phyloP scores from a whole-genome alignment of 2,888 invertebrate species.

The Coleophora deauratella region DNA sequence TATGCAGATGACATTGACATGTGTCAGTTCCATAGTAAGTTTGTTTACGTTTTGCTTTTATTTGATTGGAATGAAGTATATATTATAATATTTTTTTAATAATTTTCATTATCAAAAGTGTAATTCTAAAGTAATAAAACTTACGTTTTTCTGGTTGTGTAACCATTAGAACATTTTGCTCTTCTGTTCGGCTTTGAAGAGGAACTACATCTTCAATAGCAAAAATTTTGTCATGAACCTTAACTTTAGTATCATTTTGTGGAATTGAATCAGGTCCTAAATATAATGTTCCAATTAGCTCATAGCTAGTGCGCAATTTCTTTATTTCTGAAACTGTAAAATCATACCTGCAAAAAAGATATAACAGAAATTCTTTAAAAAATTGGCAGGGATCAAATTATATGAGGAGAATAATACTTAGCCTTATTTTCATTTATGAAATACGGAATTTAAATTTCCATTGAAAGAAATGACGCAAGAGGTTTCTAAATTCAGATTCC shows the following conservation, averaged over 20 bases:
- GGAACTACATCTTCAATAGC: slow-evolving; percentile 74
- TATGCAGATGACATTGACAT: too few relatives aligned
- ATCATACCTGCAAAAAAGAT: slow-evolving; percentile 59
- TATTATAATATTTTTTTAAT: too few relatives aligned
- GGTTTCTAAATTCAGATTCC: too few relatives aligned
- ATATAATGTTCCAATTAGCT: slow-evolving; percentile 74
- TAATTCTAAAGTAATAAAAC: slow-evolving; percentile 12
- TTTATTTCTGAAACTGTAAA: slow-evolving; percentile 66
- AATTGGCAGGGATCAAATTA: too few relatives aligned
- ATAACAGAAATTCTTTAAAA: not conserved
- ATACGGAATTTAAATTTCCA: too few relatives aligned
- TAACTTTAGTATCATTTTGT: slow-evolving; percentile 74
- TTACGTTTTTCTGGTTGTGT: slow-evolving; percentile 49
- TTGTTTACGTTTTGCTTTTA: too few relatives aligned
- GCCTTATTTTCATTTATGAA: too few relatives aligned
- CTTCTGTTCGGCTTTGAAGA: slow-evolving; percentile 50
- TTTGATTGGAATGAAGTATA: too few relatives aligned
- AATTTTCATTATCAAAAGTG: too few relatives aligned
- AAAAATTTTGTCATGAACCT: slow-evolving; percentile 78
- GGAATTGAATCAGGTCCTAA: slow-evolving; percentile 70
- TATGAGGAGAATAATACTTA: too few relatives aligned
- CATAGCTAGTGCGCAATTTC: slow-evolving; percentile 43
- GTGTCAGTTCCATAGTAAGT: too few relatives aligned
- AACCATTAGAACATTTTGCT: slow-evolving; percentile 45
- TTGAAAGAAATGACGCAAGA: too few relatives aligned